Evolutionary conservation across 2,888 invertebrate genomes (phyloP).

Genomic region (Spilosoma lubricipeda): DNA sequence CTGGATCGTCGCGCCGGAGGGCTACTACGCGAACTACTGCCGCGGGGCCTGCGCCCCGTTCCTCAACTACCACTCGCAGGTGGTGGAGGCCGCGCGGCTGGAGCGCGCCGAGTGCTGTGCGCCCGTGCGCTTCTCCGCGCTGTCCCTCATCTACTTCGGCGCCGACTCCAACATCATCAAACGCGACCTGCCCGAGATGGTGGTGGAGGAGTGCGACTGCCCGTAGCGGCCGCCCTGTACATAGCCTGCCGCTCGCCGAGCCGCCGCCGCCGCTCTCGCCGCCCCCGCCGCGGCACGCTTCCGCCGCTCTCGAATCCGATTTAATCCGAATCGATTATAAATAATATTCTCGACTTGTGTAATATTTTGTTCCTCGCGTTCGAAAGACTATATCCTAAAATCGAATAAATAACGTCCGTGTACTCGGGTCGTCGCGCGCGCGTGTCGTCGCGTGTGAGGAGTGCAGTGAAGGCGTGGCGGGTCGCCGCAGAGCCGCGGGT

Average conservation of each 20-base stretch:
- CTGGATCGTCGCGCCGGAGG: conserved; percentile 96
- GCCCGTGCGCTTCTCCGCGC: conserved; percentile 95
- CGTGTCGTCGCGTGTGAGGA: conserved; percentile 46
- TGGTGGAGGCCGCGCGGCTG: conserved; percentile 95
- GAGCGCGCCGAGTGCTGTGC: conserved; percentile 97
- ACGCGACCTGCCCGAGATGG: conserved; percentile 97
- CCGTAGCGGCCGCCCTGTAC: conserved; percentile 87
- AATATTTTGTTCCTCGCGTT: conserved; percentile 86
- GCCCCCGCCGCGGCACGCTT: conserved; percentile 73
- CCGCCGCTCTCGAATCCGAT: conserved; percentile 82
- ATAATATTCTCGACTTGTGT: conserved; percentile 86
- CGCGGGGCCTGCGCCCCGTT: conserved; percentile 95
- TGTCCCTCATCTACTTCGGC: conserved; percentile 97
- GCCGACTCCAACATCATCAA: conserved; percentile 96
- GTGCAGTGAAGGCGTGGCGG: conserved; percentile 36
- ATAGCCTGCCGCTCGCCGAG: conserved; percentile 63
- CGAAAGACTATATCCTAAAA: conserved; percentile 86
- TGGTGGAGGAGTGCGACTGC: conserved; percentile 98
- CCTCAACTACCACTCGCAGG: conserved; percentile 95
- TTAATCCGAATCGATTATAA: conserved; percentile 84
- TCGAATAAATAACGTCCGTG: conserved; percentile 70
- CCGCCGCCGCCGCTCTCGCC: conserved; percentile 54
- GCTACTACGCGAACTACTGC: conserved; percentile 98
- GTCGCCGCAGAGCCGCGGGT: conserved; percentile 26
- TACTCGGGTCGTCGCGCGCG: conserved; percentile 54